Evolutionary conservation across 2,113 vertebrate genomes (phyloP).

Genomic region (Harpagus bidentatus): DNA sequence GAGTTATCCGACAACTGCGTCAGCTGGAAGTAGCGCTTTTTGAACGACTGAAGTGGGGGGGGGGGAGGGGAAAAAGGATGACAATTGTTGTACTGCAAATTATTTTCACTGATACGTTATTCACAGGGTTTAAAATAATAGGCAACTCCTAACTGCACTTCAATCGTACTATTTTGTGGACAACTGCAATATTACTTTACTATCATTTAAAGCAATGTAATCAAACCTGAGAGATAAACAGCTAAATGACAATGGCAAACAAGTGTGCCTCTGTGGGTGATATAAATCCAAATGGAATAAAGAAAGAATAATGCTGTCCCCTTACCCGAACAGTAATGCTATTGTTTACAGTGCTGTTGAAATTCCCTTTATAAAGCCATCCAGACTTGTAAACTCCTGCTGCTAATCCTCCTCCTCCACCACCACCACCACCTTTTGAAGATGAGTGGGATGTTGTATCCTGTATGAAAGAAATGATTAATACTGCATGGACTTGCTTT

Average conservation of each 20-base stretch:
- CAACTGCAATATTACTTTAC: not conserved
- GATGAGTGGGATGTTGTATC: conserved; percentile 97
- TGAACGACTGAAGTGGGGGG: conserved; percentile 86
- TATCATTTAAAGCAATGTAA: not conserved
- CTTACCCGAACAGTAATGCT: conserved; percentile 97
- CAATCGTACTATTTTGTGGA: not conserved
- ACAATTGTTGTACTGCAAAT: not conserved
- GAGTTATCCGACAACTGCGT: conserved; percentile 96
- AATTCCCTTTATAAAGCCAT: conserved; percentile 99
- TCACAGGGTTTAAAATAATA: not conserved
- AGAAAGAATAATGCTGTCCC: not conserved
- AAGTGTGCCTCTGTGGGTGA: not conserved
- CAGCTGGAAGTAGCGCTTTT: conserved; percentile 95
- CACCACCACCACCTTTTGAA: conserved; percentile 86
- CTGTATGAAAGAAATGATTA: conserved; percentile 69
- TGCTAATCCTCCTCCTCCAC: conserved; percentile 76
- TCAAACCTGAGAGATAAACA: not conserved
- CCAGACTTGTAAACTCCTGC: conserved; percentile 93
- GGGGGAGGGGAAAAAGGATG: no score
- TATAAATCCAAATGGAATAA: not conserved
- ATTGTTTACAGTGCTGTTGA: conserved; percentile 97
- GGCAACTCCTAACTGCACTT: not conserved
- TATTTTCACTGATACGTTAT: not conserved
- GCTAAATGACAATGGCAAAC: not conserved
- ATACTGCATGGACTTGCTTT: not conserved